A percentile compares a stretch with the other conserved stretches of the same genome.
These are phyloP conservation scores for Drosophila meridionalis DNA, from an alignment of 2,888 invertebrate genomes.

Conservation along the genomic window DNA sequence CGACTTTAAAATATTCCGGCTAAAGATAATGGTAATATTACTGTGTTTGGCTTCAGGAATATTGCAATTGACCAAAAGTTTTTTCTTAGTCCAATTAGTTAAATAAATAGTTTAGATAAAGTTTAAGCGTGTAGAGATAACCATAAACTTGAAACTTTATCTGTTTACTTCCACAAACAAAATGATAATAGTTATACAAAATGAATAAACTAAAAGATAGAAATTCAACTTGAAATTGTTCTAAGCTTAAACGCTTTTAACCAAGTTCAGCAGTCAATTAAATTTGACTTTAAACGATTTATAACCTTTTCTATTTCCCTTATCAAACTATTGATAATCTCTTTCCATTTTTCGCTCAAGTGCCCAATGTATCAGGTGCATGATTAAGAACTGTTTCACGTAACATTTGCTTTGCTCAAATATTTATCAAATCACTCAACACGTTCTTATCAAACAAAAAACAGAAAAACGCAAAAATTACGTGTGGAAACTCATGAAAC, in stretches of 20 bases:
- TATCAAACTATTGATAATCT: neutral
- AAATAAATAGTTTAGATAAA: neutral
- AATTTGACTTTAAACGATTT: neutral
- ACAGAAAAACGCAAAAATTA: conserved; percentile 22
- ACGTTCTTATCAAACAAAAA: conserved; percentile 47
- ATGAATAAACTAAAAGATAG: neutral
- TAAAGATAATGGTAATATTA: neutral
- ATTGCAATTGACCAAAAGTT: neutral
- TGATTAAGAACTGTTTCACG: conserved; percentile 20
- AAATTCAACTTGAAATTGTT: neutral
- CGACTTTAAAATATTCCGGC: neutral
- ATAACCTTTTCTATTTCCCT: neutral
- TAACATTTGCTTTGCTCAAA: conserved; percentile 28
- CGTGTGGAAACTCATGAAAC: conserved; percentile 50
- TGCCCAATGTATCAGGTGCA: conserved; percentile 5
- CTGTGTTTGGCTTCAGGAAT: neutral
- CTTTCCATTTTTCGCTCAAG: neutral
- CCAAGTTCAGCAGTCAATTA: neutral
- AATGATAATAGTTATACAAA: neutral
- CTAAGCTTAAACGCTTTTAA: neutral
- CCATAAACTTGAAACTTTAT: neutral
- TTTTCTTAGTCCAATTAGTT: neutral
- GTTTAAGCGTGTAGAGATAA: neutral
- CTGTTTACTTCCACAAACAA: neutral
- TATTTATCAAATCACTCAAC: conserved; percentile 46